Evolutionary conservation across 2,113 vertebrate species (phyloP), one percentile per base, ranked within the genome.

Genomic region (Globicephala melas): DNA sequence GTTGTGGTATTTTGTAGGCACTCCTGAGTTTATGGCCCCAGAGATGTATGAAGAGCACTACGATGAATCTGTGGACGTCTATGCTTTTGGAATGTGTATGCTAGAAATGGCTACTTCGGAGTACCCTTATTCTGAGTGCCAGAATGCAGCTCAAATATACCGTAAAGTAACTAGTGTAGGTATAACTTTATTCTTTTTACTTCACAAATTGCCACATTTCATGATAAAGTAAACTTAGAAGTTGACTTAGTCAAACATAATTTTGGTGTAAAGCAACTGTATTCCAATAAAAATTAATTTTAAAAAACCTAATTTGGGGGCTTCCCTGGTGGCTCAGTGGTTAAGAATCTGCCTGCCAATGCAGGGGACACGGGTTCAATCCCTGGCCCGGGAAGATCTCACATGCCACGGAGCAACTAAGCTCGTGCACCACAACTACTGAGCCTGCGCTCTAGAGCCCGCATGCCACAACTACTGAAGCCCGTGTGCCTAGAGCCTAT

Each of bases 1-100:
- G 28, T 73, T 90, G 26, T 97, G 93, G 21, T 86, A 15, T 97
- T 96, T 80, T 95, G 47, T 98, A 99, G 99, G 99, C 76, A 99
- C 99, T 50, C 99, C 99, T 3, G 99, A 99, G 97, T 99, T 99
- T 98, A 99, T 99, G 99, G 99, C 99, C 88, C 99, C 99, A 70
- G 99, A 99, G 98, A 99, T 99, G 99, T 99, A 99, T 82, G 99
- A 99, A 97, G 99, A 99, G 79, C 99, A 99, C 98, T 99, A 99
- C 26, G 99, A 99, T 68, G 99, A 99, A 97, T 99, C 99, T 50
- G 99, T 99, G 89, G 99, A 99, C 80, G 99, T 99, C 90, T 99
- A 99, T 93, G 99, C 99, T 97, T 99, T 99, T 98, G 99, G 99
- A 94, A 99, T 99, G 99, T 99, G 99, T 97, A 99, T 99, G 99